These are phyloP conservation scores for Polyommatus iphigenia DNA, from an alignment of 2,888 invertebrate species.

Conservation along the genomic window DNA sequence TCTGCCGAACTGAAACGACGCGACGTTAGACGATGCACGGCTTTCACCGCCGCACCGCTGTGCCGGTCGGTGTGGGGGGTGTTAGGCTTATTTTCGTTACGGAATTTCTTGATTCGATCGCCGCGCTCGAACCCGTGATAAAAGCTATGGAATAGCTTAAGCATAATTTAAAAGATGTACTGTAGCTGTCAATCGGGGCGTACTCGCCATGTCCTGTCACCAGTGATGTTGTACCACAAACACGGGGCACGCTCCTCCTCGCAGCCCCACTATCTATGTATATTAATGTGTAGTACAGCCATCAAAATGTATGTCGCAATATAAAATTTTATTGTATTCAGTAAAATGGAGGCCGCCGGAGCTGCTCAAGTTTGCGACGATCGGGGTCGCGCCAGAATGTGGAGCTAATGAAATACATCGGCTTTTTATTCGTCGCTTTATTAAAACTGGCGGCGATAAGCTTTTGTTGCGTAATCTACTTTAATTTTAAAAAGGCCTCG, in stretches of 20 bases:
- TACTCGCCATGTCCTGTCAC: not conserved
- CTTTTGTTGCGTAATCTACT: slow-evolving; percentile 24
- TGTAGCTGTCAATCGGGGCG: not conserved
- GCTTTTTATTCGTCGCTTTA: slow-evolving; percentile 20
- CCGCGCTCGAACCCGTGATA: too few relatives aligned
- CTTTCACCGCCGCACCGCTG: too few relatives aligned
- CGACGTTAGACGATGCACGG: too few relatives aligned
- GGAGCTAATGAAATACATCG: slow-evolving; percentile 17
- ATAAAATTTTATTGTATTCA: slow-evolving; percentile 7
- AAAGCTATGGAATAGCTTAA: too few relatives aligned
- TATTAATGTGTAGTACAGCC: not conserved
- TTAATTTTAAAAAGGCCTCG: slow-evolving; percentile 22
- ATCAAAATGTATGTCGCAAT: not conserved
- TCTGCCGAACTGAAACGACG: too few relatives aligned
- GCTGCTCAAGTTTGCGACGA: not conserved
- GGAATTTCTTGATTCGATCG: too few relatives aligned
- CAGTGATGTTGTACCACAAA: not conserved
- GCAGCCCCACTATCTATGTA: not conserved
- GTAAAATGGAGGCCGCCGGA: not conserved
- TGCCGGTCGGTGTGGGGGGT: too few relatives aligned
- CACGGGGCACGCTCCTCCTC: not conserved
- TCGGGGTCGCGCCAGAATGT: not conserved
- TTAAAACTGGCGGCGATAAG: slow-evolving; percentile 12
- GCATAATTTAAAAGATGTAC: too few relatives aligned
- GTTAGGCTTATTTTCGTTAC: too few relatives aligned